Conservation (phyloP, 2,113 vertebrate genomes). For the Spheniscus mendiculus region DNA sequence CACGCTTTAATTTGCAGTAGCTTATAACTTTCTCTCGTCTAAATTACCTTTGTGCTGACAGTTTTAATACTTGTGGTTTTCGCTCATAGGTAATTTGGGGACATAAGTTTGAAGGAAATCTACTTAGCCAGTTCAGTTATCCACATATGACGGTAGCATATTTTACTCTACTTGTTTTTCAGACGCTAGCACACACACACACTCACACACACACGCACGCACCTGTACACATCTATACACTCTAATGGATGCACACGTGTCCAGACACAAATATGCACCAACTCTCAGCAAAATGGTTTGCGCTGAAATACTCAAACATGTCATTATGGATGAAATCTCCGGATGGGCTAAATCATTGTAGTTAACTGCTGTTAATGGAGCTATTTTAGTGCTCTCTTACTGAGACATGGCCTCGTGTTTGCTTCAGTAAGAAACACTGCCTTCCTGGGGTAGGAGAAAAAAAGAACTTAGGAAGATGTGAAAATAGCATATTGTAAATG, state of each 20-base stretch:
- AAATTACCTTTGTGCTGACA: conserved; percentile 10
- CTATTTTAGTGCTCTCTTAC: not conserved
- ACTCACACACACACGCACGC: accelerated
- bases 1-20: not conserved
- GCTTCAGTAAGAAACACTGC: not conserved
- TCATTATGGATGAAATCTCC: not conserved
- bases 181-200: no score
- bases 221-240: not conserved
- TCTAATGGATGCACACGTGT: accelerated
- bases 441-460: not conserved
- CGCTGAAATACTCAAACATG: not conserved
- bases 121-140: not conserved
- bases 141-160: not conserved
- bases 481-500: not conserved
- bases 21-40: not conserved
- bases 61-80: not conserved
- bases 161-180: not conserved
- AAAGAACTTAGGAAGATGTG: not conserved
- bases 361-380: not conserved
- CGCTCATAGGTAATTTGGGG: not conserved
- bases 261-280: not conserved
- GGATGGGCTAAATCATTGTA: not conserved
- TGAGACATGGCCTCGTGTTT: not conserved
- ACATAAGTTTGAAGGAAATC: not conserved
- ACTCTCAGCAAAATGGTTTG: not conserved